Conservation (phyloP, 2,797 vertebrate species). For the Characodon lateralis region DNA sequence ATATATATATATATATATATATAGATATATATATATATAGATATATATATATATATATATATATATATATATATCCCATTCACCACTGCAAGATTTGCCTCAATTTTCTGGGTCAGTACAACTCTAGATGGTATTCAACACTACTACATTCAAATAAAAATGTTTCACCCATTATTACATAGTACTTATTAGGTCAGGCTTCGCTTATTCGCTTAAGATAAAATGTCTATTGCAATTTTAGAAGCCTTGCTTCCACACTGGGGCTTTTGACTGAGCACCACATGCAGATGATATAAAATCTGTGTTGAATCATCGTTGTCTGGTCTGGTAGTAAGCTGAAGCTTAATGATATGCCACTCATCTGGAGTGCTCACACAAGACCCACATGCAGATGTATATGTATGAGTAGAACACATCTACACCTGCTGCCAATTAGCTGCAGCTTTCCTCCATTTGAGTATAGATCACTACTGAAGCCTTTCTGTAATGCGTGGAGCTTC, state of each 20-base stretch:
- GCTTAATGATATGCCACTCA: constrained; percentile 37
- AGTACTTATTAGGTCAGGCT: not conserved
- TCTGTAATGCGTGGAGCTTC: constrained; percentile 42
- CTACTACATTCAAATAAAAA: not conserved
- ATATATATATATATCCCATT: too few relatives aligned
- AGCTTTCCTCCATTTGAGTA: constrained; percentile 54
- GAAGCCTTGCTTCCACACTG: constrained; percentile 15
- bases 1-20: too few relatives aligned
- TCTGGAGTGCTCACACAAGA: constrained; percentile 27
- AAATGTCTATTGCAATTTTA: constrained; percentile 21
- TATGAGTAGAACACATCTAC: constrained; percentile 46
- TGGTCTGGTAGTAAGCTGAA: constrained; percentile 39
- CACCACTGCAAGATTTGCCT: not conserved
- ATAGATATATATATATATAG: too few relatives aligned
- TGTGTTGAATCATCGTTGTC: constrained; percentile 39
- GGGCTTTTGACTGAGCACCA: constrained; percentile 40
- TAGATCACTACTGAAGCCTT: constrained; percentile 46
- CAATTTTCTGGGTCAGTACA: not conserved
- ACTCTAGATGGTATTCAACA: not conserved
- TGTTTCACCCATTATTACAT: not conserved
- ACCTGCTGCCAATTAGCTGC: constrained; percentile 69
- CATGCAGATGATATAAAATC: constrained; percentile 60
- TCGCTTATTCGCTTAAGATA: constrained; percentile 1
- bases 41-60: too few relatives aligned
- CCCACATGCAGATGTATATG: constrained; percentile 37